A percentile compares a stretch with the other conserved stretches of the same genome.
Evolutionary conservation across 2,888 invertebrate genomes (phyloP).

Genomic region (Ptilodon capucinus): DNA sequence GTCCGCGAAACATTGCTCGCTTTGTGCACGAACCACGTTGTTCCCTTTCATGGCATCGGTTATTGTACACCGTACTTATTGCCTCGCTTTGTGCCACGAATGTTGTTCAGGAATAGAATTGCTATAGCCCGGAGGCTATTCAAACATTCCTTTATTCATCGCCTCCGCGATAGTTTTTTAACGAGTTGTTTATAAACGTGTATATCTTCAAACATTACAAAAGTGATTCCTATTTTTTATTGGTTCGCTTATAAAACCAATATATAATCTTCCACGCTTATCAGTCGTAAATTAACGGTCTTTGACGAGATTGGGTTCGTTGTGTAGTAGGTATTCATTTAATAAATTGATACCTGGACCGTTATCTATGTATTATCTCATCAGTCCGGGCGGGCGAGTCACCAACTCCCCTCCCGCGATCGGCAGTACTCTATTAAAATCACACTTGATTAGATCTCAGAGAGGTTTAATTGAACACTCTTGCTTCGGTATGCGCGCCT

Average conservation of each 20-base stretch:
- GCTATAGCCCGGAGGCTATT: conserved; percentile 47
- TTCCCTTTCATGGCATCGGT: conserved; percentile 64
- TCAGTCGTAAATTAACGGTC: conserved; percentile 48
- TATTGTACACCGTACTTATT: conserved; percentile 63
- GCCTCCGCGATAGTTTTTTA: conserved; percentile 38
- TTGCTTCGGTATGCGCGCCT: conserved; percentile 63
- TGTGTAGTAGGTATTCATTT: conserved; percentile 43
- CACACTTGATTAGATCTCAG: conserved; percentile 73
- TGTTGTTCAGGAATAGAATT: conserved; percentile 48
- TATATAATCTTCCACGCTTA: conserved; percentile 36
- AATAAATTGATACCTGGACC: conserved; percentile 47
- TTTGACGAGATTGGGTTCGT: conserved; percentile 45
- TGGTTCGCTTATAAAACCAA: background rate
- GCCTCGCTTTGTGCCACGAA: conserved; percentile 51
- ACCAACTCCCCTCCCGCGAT: conserved; percentile 43
- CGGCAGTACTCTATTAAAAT: conserved; percentile 70
- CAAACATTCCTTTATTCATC: conserved; percentile 31
- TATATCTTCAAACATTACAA: conserved; percentile 24
- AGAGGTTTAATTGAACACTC: conserved; percentile 70
- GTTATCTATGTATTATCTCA: conserved; percentile 47
- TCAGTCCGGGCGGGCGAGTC: conserved; percentile 31
- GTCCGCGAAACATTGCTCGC: conserved; percentile 56
- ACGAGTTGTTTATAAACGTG: conserved; percentile 44
- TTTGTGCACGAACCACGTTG: conserved; percentile 56
- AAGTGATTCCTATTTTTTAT: conserved; percentile 30